phyloP scores from a whole-genome alignment of 1,140 invertebrate genomes.

The Drosophila bipectinata region DNA sequence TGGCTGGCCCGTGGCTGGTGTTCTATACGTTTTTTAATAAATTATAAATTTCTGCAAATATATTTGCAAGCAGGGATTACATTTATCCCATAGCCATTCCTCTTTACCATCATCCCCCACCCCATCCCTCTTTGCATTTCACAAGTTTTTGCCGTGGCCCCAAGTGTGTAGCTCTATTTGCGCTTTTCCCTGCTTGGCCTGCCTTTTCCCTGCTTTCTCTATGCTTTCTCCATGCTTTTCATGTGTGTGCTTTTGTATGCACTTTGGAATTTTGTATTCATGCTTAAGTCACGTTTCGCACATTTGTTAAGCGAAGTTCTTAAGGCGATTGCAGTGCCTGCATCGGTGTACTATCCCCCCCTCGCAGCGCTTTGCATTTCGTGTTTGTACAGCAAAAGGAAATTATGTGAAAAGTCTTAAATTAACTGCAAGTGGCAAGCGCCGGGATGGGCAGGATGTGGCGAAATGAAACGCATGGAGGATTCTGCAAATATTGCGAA shows the following conservation, averaged over 20 bases:
- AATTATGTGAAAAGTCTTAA: constrained; percentile 71
- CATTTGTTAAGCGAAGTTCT: constrained; percentile 81
- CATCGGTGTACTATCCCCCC: background rate
- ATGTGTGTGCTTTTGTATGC: constrained; percentile 68
- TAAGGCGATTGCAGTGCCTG: constrained; percentile 68
- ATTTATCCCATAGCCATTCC: constrained; percentile 54
- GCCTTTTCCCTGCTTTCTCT: background rate
- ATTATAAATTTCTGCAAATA: constrained; percentile 81
- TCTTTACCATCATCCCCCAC: constrained; percentile 8
- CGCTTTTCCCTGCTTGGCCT: constrained; percentile 7
- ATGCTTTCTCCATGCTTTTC: constrained; percentile 34
- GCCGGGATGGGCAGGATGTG: constrained; percentile 4
- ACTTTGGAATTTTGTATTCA: constrained; percentile 76
- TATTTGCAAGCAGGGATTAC: constrained; percentile 79
- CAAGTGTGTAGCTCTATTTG: constrained; percentile 59
- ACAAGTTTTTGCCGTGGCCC: constrained; percentile 64
- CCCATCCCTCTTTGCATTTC: constrained; percentile 62
- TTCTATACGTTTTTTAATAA: constrained; percentile 79
- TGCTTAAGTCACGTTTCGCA: constrained; percentile 77
- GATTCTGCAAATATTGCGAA: constrained; percentile 11
- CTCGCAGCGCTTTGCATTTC: constrained; percentile 1
- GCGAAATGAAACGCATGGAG: background rate
- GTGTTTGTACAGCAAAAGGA: constrained; percentile 26
- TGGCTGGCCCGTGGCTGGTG: constrained; percentile 63
- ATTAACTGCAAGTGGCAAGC: constrained; percentile 71